Evolutionary conservation across 2,888 invertebrate genomes (phyloP).

Genomic region (Drymonia ruficornis): DNA sequence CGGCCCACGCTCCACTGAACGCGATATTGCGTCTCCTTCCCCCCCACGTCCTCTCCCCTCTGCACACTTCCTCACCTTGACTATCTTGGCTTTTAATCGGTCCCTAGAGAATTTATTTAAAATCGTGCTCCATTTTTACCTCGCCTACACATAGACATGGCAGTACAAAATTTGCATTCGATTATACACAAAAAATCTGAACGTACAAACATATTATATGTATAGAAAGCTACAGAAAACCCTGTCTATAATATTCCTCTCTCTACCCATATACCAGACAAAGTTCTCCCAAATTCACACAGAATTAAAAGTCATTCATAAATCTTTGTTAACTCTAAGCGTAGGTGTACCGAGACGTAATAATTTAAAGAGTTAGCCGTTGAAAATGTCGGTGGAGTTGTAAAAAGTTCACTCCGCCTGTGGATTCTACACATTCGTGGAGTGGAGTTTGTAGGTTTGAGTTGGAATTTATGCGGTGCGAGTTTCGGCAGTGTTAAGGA

Average conservation of each 20-base stretch:
- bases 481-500: conserved; percentile 69
- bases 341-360: conserved; percentile 62
- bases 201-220: neutral
- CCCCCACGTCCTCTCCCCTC: conserved; percentile 22
- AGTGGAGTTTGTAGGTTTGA: conserved; percentile 70
- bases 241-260: neutral
- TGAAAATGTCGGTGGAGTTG: conserved; percentile 63
- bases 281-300: conserved; percentile 1
- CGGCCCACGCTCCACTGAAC: conserved; percentile 60
- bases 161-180: neutral
- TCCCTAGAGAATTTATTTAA: conserved; percentile 68
- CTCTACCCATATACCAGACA: too few relatives aligned
- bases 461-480: conserved; percentile 74
- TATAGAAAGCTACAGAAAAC: too few relatives aligned
- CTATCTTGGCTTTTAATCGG: conserved; percentile 73
- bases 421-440: conserved; percentile 70
- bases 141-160: conserved; percentile 19
- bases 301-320: conserved; percentile 20
- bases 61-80: conserved; percentile 54
- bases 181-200: neutral
- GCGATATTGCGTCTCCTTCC: conserved; percentile 65
- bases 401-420: conserved; percentile 68
- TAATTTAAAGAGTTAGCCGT: conserved; percentile 70
- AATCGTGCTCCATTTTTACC: conserved; percentile 56
- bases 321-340: conserved; percentile 57